Base-by-base conservation (phyloP, 64 coral and sea anemone genomes). In the Orbicella faveolata region DNA sequence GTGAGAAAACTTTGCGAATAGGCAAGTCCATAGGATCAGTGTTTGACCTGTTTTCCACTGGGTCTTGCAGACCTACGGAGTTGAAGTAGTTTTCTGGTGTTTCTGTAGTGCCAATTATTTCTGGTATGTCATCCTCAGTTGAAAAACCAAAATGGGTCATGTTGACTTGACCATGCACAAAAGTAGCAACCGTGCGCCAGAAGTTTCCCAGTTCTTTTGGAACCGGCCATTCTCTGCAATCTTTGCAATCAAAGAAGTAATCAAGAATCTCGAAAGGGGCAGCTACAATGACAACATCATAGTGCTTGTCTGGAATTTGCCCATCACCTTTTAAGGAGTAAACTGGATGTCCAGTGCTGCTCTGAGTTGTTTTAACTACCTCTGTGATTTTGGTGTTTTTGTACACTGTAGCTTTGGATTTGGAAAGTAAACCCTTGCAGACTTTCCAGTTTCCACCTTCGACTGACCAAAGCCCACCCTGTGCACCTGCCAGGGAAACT, bases 381-480 rank as follows among this genome's bases (percentile, higher is more conserved):
- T 94, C 85, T 33, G 53, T 87, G 9, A 99, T 76, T 61, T 74
- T 88, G 54, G 97, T 96, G 18, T 96, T 89, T 73, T 74, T 93
- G 67, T 93, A 88, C 59, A 99, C 33, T 53, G 63, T 66, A 55
- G 85, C 93, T 76, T 93, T 88, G 36, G 94, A 93, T 11, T 53
- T 79, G 63, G 85, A 81, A 52, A 99, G 63, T 68, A 99, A 81
- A 61, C 66, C 91, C 79, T 99, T 89, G 25, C 97, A 99, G 4
- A 99, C 94, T 51, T 91, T 93, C 88, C 89, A 99, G 68, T 99
- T 99, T 9, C 97, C 97, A 0, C 94, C 97, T 77, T 99, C 85
- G 0, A 99, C 91, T 80, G 97, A 95, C 97, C 97, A 99, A 19
- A 99, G 70, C 9, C 91, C 91, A 30, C 91, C 91, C n/a, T 90